These are phyloP conservation scores for Brenthis daphne DNA, from an alignment of 2,888 invertebrate genomes.

Conservation along the genomic window DNA sequence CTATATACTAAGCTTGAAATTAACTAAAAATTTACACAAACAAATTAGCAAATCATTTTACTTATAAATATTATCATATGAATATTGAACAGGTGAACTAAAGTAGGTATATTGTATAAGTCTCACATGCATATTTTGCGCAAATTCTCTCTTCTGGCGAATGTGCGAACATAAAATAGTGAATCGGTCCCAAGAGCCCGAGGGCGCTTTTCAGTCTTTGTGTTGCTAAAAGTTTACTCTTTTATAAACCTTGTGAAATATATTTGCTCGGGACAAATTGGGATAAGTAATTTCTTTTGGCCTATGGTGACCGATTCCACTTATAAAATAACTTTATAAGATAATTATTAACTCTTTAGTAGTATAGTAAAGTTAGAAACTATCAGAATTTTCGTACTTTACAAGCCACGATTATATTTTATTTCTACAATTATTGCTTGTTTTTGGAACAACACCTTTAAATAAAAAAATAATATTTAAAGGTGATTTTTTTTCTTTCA, in stretches of 20 bases:
- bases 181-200: slow-evolving; percentile 56
- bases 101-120: slow-evolving; percentile 37
- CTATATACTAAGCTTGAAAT: no score
- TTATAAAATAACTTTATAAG: background rate
- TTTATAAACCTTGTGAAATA: slow-evolving; percentile 43
- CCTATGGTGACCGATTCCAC: background rate
- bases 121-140: slow-evolving; percentile 66
- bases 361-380: no score
- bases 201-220: slow-evolving; percentile 39
- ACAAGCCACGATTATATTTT: no score
- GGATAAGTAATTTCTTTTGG: slow-evolving; percentile 9
- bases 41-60: slow-evolving; percentile 4
- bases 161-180: slow-evolving; percentile 58
- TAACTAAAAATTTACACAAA: background rate
- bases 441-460: no score
- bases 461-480: background rate
- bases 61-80: slow-evolving; percentile 8
- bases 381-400: no score
- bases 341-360: no score
- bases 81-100: slow-evolving; percentile 8
- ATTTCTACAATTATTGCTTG: no score
- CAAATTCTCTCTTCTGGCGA: slow-evolving; percentile 53
- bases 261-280: slow-evolving; percentile 43
- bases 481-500: background rate
- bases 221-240: slow-evolving; percentile 40